A percentile compares a stretch with the other conserved stretches of the same genome.
Conservation (phyloP, 2,113 vertebrate genomes). For the Irena cyanogastra region DNA sequence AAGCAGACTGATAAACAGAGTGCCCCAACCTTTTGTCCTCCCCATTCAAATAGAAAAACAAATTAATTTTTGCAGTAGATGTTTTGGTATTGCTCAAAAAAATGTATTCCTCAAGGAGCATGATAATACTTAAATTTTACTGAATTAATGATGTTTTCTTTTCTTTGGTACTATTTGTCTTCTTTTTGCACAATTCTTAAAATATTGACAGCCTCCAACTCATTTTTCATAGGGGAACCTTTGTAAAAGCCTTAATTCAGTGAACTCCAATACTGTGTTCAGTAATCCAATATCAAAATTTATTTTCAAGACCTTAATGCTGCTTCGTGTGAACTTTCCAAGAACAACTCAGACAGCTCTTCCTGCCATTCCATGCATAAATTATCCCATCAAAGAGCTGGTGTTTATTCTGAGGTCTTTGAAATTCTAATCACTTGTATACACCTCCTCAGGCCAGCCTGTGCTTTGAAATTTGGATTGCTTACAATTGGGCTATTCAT, state of each 20-base stretch:
- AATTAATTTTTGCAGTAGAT: not conserved
- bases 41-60: not conserved
- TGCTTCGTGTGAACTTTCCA: slow-evolving; percentile 68
- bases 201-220: not conserved
- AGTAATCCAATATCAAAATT: slow-evolving; percentile 33
- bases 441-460: slow-evolving; percentile 72
- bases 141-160: not conserved
- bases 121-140: not conserved
- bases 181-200: not conserved
- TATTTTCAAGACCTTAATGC: slow-evolving; percentile 42
- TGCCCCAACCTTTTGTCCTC: not conserved
- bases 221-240: not conserved
- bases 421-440: slow-evolving; percentile 80
- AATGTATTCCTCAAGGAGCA: not conserved
- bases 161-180: not conserved
- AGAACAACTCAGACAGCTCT: slow-evolving; percentile 71
- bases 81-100: not conserved
- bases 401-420: slow-evolving; percentile 77
- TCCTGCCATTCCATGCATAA: slow-evolving; percentile 76
- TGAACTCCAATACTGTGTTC: not conserved
- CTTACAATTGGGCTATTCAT: slow-evolving; percentile 77
- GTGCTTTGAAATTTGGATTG: slow-evolving; percentile 73
- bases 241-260: not conserved
- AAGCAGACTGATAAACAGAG: not conserved
- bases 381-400: slow-evolving; percentile 78